Evolutionary conservation across 2,797 vertebrate genomes (phyloP).

Genomic region (Typhlichthys subterraneus): DNA sequence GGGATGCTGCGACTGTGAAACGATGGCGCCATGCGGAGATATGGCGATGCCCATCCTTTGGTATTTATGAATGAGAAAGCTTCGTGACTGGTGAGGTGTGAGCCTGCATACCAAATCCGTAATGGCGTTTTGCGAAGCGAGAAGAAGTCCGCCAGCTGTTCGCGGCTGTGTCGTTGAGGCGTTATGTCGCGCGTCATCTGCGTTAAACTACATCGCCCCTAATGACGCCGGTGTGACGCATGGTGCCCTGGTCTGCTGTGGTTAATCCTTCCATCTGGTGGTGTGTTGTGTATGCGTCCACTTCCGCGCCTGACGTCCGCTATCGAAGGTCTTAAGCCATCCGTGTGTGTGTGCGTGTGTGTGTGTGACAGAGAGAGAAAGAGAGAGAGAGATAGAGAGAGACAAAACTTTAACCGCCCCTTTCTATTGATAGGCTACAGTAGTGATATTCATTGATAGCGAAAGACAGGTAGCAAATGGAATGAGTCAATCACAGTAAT

Average conservation of each 20-base stretch:
- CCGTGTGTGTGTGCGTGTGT: constrained; percentile 30
- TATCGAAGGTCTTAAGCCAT: not conserved
- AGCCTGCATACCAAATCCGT: constrained; percentile 45
- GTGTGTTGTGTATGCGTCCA: constrained; percentile 19
- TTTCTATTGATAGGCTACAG: no score
- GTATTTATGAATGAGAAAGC: constrained; percentile 81
- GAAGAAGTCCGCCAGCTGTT: constrained; percentile 39
- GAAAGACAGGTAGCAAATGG: not conserved
- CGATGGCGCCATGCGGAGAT: constrained; percentile 62
- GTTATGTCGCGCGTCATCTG: constrained; percentile 33
- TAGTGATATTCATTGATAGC: not conserved
- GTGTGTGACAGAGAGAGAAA: constrained; percentile 1
- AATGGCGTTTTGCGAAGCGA: constrained; percentile 70
- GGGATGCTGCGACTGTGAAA: constrained; percentile 52
- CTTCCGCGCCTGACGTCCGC: constrained; percentile 23
- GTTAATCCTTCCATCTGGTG: constrained; percentile 39
- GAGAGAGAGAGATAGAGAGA: no score
- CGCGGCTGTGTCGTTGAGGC: constrained; percentile 32
- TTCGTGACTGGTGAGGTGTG: constrained; percentile 38
- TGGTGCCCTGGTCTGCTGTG: constrained; percentile 45
- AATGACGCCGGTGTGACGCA: constrained; percentile 71
- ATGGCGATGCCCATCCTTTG: constrained; percentile 68
- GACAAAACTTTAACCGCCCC: no score
- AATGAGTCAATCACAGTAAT: constrained; percentile 47
- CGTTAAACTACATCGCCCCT: constrained; percentile 21